Base-by-base conservation (phyloP, 2,113 vertebrate species). In the Misgurnus mizolepis region DNA sequence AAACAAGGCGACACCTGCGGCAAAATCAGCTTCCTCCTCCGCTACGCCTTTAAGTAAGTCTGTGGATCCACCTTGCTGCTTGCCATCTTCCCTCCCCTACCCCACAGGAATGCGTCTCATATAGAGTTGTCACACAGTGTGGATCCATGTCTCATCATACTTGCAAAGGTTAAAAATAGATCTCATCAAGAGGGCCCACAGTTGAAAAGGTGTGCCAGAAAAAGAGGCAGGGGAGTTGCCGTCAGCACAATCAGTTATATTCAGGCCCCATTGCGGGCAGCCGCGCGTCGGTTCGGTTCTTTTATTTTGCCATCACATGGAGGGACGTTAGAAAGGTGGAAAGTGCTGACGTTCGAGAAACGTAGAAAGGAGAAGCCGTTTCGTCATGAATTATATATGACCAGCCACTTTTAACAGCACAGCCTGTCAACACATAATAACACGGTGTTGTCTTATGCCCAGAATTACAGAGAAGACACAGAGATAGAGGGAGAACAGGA, bases 21-120 rank as follows among this genome's bases (percentile, higher is more conserved):
- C 80, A 95, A 95, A 71, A 95, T 97, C 89, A 96, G 95, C 91
- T 96, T 97, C 81, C 93, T 95, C 49, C 91, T 97, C 82, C 93
- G 95, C 67, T 96, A 97, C 75, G 95, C 95, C 85, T 97, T 96
- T 64, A 94, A 93, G 93, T 94, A 81, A 90, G 93, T 82, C 67
- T 7, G 41, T 17, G 49, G 8, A 75, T 40, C 70, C 60, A 80
- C 53, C 56, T 18, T 22, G 18, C 55, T 34, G 27, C 27, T 34
- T 34, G 27, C 27, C 22, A 34, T 34, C 65, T 60, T 34, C 41
- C 10, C 17, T 14, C 45, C 34, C 34, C 10, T n/a, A 64, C 75
- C 14, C 58, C 58, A 40, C 12, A 12, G 61, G 47, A 49, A 64
- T 60, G 12, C 4, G 14, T 55, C 39, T n/a, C 18, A 0, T 56